phyloP scores from a whole-genome alignment of 2,113 vertebrate genomes.

The Chloropsis hardwickii region DNA sequence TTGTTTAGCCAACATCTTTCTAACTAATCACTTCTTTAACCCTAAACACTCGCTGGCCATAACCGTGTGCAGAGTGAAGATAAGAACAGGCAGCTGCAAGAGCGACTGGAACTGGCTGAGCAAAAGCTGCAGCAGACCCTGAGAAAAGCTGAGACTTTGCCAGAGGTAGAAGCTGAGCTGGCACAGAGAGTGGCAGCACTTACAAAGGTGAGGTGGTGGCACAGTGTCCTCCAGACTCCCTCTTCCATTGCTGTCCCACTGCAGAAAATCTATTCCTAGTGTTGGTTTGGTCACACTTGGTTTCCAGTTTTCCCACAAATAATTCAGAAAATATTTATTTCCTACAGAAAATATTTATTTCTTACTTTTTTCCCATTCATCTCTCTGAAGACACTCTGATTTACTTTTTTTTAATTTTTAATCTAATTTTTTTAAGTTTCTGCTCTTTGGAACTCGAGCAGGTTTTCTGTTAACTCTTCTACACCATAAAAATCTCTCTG shows the following conservation, averaged over 20 bases:
- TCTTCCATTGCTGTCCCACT: background rate
- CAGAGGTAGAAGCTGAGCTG: conserved; percentile 94
- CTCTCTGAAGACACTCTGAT: background rate
- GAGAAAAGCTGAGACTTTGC: conserved; percentile 93
- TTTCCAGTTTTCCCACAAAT: background rate
- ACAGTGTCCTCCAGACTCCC: background rate
- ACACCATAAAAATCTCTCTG: background rate
- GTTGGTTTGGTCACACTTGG: background rate
- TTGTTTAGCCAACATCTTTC: background rate
- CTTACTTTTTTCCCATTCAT: background rate
- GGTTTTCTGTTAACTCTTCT: background rate
- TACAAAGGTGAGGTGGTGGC: conserved; percentile 80
- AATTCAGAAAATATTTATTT: background rate
- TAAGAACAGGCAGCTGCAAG: conserved; percentile 89
- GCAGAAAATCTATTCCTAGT: background rate
- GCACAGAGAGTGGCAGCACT: conserved; percentile 95
- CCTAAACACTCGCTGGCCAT: background rate
- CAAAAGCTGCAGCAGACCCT: conserved; percentile 96
- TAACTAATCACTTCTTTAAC: background rate
- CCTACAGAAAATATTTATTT: background rate
- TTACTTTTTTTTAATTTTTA: background rate
- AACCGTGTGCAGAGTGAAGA: conserved; percentile 84
- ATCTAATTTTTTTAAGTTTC: background rate
- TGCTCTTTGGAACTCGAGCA: background rate
- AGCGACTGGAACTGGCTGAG: conserved; percentile 92